Conservation (phyloP, 92 coral and sea anemone genomes). For the Ricordea florida region DNA sequence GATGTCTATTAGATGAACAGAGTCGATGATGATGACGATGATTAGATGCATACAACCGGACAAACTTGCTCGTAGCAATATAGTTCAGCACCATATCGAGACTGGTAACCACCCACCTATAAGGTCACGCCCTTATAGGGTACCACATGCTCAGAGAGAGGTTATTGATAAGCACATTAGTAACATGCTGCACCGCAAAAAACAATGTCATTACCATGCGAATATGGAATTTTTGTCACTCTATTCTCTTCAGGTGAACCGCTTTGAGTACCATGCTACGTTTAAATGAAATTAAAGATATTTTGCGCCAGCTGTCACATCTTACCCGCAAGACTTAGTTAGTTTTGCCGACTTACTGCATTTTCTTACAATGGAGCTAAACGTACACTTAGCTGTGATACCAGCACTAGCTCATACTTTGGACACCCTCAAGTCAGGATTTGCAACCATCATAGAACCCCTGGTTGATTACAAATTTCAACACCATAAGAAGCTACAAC, state of each 20-base stretch:
- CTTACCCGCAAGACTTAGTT: not conserved
- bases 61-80: no score
- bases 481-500: not conserved
- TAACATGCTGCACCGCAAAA: no score
- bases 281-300: conserved; percentile 4
- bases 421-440: not conserved
- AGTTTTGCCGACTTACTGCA: not conserved
- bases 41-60: no score
- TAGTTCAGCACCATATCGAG: no score
- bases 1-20: no score
- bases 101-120: no score
- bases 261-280: conserved; percentile 7
- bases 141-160: no score
- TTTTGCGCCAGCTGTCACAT: not conserved
- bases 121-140: no score
- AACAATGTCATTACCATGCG: not conserved
- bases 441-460: not conserved
- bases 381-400: not conserved
- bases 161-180: no score
- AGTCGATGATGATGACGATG: no score
- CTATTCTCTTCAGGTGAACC: not conserved
- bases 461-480: conserved; percentile 15
- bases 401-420: not conserved
- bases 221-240: conserved; percentile 16
- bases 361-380: not conserved